Base-by-base conservation (phyloP, 2,113 vertebrate species). In the Cyanoramphus novaezelandiae region DNA sequence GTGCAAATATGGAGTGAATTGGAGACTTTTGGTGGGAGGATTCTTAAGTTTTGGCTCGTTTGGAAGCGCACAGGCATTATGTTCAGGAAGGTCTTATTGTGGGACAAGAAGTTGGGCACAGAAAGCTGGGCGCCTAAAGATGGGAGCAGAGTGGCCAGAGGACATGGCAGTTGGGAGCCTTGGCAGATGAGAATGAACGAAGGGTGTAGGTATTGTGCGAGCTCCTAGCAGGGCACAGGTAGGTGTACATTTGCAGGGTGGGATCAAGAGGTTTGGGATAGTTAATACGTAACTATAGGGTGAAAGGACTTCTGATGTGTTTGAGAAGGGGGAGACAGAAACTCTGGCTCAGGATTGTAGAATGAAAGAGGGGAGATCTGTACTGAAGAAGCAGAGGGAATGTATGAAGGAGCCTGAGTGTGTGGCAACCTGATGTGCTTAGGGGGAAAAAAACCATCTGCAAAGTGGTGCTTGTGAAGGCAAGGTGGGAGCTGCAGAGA, bases 31-130 rank as follows among this genome's bases (percentile, higher is more conserved):
- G 7, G 4, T 31, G 17, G 46, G 13, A 52, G 17, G 21, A 9
- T 69, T 62, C 23, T 18, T 74, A 17, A 16, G 9, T 71, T 85
- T 87, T 60, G 71, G 11, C 8, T 72, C 5, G 6, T 63, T 24
- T 74, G 60, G 83, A 67, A 84, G 35, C 33, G 47, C 2, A 2
- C 0, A 6, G 68, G 16, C 9, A 1, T 67, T 46, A 50, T 20
- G 24, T 27, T 63, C 0, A 2, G 35, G 35, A 75, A 44, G 27
- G 35, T 6, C 0, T 2, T 0, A 2, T 19, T 68, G 27, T 28
- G 28, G 50, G 72, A 39, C 16, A n/a, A 3, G 31, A 57, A 64
- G 20, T 5, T 69, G 43, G 46, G 43, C 19, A 37, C 6, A 31
- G 63, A 62, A 70, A 31, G 15, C 6, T 84, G 59, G 3, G 11